A percentile compares a stretch with the other conserved stretches of the same genome.
Evolutionary conservation across 1,140 invertebrate species (phyloP).

Genomic region (Sitobion miscanthi): DNA sequence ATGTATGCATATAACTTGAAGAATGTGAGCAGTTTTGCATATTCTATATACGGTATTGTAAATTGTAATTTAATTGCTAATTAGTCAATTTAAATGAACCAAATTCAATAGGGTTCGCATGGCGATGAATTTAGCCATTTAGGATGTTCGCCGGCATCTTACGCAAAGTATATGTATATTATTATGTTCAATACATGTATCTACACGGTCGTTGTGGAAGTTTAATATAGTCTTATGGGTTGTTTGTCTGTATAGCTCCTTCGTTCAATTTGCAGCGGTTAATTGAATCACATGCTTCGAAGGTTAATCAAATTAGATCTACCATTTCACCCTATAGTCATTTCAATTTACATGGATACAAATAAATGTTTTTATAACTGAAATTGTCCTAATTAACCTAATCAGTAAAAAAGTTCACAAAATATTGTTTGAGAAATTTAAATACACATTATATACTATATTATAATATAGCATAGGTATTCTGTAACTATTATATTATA

Average conservation of each 20-base stretch:
- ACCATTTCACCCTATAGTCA: background rate
- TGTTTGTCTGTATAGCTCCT: slow-evolving; percentile 12
- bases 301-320: slow-evolving; percentile 34
- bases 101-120: slow-evolving; percentile 17
- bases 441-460: background rate
- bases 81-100: slow-evolving; percentile 28
- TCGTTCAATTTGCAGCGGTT: slow-evolving; percentile 33
- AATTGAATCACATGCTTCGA: slow-evolving; percentile 35
- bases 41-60: background rate
- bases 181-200: background rate
- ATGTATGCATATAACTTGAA: background rate
- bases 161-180: background rate
- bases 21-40: background rate
- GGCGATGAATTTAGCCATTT: slow-evolving; percentile 19
- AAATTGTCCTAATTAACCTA: background rate
- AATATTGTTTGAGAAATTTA: background rate
- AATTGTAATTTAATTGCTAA: slow-evolving; percentile 32
- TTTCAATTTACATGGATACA: slow-evolving; percentile 23
- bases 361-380: slow-evolving; percentile 25
- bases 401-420: background rate
- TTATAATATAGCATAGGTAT: background rate
- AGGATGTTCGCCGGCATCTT: background rate
- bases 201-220: slow-evolving; percentile 37
- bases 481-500: background rate
- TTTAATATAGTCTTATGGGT: slow-evolving; percentile 51